Evolutionary conservation across 2,888 invertebrate species (phyloP), one percentile per base, ranked within the genome.

Genomic region (Agrochola lychnidis): DNA sequence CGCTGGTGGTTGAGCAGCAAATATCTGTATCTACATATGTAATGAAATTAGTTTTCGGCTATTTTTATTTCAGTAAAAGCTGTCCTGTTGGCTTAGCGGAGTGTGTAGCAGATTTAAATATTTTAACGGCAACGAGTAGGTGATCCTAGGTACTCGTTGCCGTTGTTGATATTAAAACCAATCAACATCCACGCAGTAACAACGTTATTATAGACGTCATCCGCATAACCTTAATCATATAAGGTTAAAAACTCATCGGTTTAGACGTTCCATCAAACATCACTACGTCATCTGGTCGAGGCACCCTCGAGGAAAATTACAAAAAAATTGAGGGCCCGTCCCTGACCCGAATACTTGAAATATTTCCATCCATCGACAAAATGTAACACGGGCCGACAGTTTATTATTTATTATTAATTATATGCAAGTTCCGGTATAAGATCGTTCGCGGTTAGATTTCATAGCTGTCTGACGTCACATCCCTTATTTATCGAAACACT

Each of bases 381-480:
- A 72, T 72, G 59, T 70, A 36, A 56, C 76, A 66, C 76, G 48
- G 25, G 25, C 76, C 40, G 80, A 71, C 61, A 73, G 72, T 79
- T 78, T 42, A 62, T 72, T 67, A 83, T 81, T 77, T 78, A 73
- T 81, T 80, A 82, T 82, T 85, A 83, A 86, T 83, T 87, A 76
- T 73, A 78, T 75, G 73, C 80, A 85, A 69, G 77, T 79, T 87
- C 88, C 87, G 76, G 78, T 75, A 77, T 51, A 76, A 77, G 78
- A 78, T 83, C 85, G 78, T 86, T 87, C 25, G 87, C 30, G 86
- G 87, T 87, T 87, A 66, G 70, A 77, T 80, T 87, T 86, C 79
- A 87, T 85, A 71, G 78, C 78, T 40, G 48, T 0, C 3, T 79
- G 78, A 86, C 82, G 85, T 85, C 87, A 87, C 68, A 81, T 86